These are phyloP conservation scores for Denticeps clupeoides DNA, from an alignment of 2,797 vertebrate species.

Conservation along the genomic window DNA sequence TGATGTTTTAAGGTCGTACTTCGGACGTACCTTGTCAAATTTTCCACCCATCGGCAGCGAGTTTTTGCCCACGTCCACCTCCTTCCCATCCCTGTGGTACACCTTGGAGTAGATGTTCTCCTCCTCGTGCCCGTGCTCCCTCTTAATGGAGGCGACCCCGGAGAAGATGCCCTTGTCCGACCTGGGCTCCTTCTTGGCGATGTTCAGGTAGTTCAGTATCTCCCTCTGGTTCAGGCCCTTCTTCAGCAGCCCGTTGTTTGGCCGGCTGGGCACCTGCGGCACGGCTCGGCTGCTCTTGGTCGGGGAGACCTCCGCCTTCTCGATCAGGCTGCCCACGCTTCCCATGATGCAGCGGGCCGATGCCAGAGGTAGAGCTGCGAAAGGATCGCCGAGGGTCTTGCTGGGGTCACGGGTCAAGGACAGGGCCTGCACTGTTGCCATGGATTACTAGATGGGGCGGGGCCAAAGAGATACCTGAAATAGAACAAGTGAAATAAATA, in stretches of 20 bases:
- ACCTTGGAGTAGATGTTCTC: constrained; percentile 72
- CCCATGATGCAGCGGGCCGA: constrained; percentile 74
- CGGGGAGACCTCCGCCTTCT: constrained; percentile 77
- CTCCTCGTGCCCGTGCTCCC: constrained; percentile 55
- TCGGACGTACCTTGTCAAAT: constrained; percentile 61
- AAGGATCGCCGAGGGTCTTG: constrained; percentile 54
- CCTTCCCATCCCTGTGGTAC: constrained; percentile 70
- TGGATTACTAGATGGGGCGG: constrained; percentile 67
- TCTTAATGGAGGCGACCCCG: constrained; percentile 50
- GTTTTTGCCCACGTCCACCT: constrained; percentile 81
- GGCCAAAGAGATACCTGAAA: constrained; percentile 56
- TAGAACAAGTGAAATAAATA: constrained; percentile 23
- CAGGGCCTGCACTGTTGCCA: constrained; percentile 87
- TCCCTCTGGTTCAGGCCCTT: constrained; percentile 87
- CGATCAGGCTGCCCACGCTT: constrained; percentile 92
- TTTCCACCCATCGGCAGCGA: constrained; percentile 77
- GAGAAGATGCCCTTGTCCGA: constrained; percentile 54
- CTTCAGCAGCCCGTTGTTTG: constrained; percentile 74
- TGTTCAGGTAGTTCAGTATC: constrained; percentile 86
- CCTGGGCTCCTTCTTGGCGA: constrained; percentile 79
- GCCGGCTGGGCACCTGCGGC: constrained; percentile 69
- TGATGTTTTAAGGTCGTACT: too few species aligned
- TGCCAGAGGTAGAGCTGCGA: constrained; percentile 47
- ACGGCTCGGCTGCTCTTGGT: constrained; percentile 61
- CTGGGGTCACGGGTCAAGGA: constrained; percentile 66